Conservation (phyloP, 30 jellyfish, hydroid and myxozoan species). For the Haliclystus octoradiatus region DNA sequence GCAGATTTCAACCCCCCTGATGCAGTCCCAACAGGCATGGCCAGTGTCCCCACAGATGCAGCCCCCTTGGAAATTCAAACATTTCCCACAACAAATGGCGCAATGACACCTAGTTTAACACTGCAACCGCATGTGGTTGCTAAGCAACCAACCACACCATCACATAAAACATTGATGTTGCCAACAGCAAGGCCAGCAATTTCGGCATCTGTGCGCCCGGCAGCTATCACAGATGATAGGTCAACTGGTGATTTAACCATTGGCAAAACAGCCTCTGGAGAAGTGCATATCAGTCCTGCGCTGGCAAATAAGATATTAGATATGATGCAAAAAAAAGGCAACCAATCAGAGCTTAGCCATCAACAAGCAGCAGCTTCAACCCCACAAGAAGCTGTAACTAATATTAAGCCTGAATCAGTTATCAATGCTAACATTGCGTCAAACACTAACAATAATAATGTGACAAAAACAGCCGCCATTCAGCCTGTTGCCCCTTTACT, state of each 20-base stretch:
- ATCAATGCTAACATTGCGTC: slow-evolving; percentile 11
- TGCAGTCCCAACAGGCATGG: not conserved
- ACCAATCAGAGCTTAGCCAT: slow-evolving; percentile 52
- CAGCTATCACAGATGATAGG: not conserved
- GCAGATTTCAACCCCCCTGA: not conserved
- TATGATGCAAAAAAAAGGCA: slow-evolving; percentile 71
- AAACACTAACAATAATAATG: slow-evolving; percentile 8
- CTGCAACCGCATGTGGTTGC: slow-evolving; percentile 12
- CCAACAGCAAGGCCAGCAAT: slow-evolving; percentile 2
- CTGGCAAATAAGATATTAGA: slow-evolving; percentile 63
- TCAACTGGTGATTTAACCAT: not conserved
- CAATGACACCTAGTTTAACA: slow-evolving; percentile 22
- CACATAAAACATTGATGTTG: not conserved
- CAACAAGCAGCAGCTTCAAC: slow-evolving; percentile 67
- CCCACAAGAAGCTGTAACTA: slow-evolving; percentile 16
- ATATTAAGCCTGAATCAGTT: slow-evolving; percentile 7
- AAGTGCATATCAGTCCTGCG: slow-evolving; percentile 65
- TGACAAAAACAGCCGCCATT: not conserved
- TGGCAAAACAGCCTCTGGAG: slow-evolving; percentile 6
- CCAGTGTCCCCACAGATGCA: slow-evolving; percentile 19
- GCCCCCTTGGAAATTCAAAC: slow-evolving; percentile 47
- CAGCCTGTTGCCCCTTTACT: not conserved
- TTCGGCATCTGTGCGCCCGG: not conserved
- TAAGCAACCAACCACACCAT: slow-evolving; percentile 11
- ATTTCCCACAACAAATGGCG: slow-evolving; percentile 15